Evolutionary conservation across 2,797 vertebrate genomes (phyloP).

Genomic region (Atherinosoma microstoma): DNA sequence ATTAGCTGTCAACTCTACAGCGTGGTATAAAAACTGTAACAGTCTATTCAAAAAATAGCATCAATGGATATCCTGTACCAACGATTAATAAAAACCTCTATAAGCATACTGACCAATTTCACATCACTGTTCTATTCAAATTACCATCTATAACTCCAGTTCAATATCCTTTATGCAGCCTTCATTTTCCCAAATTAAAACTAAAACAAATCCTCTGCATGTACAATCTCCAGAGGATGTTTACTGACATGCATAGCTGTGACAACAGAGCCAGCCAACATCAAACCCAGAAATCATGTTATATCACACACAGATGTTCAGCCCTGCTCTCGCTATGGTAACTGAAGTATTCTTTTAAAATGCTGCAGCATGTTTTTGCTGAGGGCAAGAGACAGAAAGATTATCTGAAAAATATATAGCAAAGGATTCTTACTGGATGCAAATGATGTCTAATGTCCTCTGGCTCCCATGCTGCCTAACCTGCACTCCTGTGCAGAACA

Average conservation of each 20-base stretch:
- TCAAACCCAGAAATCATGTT: slow-evolving; percentile 38
- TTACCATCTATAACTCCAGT: slow-evolving; percentile 14
- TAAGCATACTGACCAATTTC: slow-evolving; percentile 3
- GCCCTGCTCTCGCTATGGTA: slow-evolving; percentile 13
- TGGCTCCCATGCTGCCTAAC: slow-evolving; percentile 58
- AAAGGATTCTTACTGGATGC: slow-evolving; percentile 59
- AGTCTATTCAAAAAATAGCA: neutral
- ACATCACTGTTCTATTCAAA: slow-evolving; percentile 22
- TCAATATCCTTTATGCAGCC: slow-evolving; percentile 34
- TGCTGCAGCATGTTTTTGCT: slow-evolving; percentile 19
- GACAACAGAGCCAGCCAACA: slow-evolving; percentile 35
- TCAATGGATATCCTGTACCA: slow-evolving; percentile 29
- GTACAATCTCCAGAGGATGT: slow-evolving; percentile 32
- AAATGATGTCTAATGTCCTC: slow-evolving; percentile 72
- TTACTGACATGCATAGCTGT: slow-evolving; percentile 39
- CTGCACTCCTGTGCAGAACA: slow-evolving; percentile 48
- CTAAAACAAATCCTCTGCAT: slow-evolving; percentile 29
- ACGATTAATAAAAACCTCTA: slow-evolving; percentile 20
- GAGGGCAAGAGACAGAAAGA: slow-evolving; percentile 25
- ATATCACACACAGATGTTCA: slow-evolving; percentile 42
- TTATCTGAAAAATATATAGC: slow-evolving; percentile 22
- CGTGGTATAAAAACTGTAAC: neutral
- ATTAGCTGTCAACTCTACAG: slow-evolving; percentile 25
- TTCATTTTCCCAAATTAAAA: slow-evolving; percentile 19
- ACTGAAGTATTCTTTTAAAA: slow-evolving; percentile 9